Conservation (phyloP, 2,113 vertebrate species). For the Engraulis encrasicolus region DNA sequence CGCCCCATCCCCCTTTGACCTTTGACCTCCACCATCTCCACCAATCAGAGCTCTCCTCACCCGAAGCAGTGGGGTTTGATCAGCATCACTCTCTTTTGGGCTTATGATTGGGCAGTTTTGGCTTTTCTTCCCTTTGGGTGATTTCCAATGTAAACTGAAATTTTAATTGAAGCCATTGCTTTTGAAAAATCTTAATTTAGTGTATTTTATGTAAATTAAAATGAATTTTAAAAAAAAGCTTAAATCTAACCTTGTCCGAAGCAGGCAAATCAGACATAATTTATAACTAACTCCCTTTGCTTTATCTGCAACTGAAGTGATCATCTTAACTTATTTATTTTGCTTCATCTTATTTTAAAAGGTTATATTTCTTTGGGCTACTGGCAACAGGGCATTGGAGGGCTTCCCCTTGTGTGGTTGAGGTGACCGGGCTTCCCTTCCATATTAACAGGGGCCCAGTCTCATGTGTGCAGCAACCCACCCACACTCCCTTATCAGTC, state of each 20-base stretch:
- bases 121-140: background rate
- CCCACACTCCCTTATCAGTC: background rate
- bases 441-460: background rate
- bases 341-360: background rate
- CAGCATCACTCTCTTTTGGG: constrained; percentile 49
- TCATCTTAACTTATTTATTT: background rate
- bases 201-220: background rate
- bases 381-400: background rate
- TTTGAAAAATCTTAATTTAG: background rate
- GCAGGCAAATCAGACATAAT: background rate
- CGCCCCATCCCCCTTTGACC: constrained; percentile 27
- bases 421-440: background rate
- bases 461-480: background rate
- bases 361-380: background rate
- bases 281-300: background rate
- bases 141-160: background rate
- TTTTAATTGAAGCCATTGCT: background rate
- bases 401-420: background rate
- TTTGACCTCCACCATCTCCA: constrained; percentile 48
- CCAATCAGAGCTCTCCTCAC: constrained; percentile 56
- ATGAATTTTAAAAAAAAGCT: too few species aligned
- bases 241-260: background rate
- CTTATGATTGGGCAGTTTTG: constrained; percentile 55
- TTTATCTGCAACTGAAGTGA: too few species aligned
- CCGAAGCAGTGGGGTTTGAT: constrained; percentile 49